A percentile compares a stretch with the other conserved stretches of the same genome.
Conservation (phyloP, 2,113 vertebrate species). For the Otolemur garnettii region DNA sequence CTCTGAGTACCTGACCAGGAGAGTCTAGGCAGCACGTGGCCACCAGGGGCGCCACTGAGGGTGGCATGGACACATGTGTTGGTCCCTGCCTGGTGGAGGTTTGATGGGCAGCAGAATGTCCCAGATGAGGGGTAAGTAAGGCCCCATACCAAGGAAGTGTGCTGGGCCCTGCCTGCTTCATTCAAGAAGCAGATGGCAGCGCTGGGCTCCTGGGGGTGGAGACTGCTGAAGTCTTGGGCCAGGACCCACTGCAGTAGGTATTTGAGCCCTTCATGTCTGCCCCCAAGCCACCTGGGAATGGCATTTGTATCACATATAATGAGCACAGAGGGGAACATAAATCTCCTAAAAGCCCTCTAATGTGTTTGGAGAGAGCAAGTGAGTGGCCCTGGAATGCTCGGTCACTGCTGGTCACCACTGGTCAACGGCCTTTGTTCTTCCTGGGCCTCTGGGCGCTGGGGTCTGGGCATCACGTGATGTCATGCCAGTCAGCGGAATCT, state of each 20-base stretch:
- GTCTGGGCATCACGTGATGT: background rate
- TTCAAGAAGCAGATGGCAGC: too few species aligned
- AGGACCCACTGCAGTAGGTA: rapidly evolving
- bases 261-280: rapidly evolving
- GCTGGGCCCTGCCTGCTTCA: background rate
- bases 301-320: rapidly evolving
- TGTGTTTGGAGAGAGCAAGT: constrained; percentile 15
- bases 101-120: background rate
- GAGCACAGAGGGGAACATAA: background rate
- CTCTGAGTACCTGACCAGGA: rapidly evolving
- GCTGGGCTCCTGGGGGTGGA: background rate
- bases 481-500: background rate
- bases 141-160: rapidly evolving
- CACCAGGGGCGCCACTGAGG: too few species aligned
- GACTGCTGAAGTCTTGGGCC: background rate
- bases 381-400: background rate
- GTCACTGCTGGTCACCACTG: background rate
- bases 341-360: background rate
- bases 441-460: background rate
- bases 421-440: constrained; percentile 19
- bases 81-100: too few species aligned
- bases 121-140: background rate
- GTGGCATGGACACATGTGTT: background rate
- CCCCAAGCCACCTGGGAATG: background rate
- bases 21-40: background rate